phyloP scores from a whole-genome alignment of 2,113 vertebrate genomes.

The Lontra canadensis region DNA sequence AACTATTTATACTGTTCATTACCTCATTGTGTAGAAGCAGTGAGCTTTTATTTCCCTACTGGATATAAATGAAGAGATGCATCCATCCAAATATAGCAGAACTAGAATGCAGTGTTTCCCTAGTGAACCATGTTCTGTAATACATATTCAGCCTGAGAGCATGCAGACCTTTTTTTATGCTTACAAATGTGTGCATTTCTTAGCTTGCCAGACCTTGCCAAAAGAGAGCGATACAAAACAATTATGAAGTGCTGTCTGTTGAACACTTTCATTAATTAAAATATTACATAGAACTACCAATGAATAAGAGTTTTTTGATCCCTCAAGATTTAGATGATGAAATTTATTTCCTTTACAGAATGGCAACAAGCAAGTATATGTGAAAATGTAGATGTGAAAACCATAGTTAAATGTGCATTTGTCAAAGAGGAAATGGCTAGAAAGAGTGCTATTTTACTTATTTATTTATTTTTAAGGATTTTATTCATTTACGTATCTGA shows the following conservation, averaged over 20 bases:
- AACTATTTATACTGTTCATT: constrained; percentile 75
- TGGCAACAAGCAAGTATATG: background rate
- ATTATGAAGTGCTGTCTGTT: background rate
- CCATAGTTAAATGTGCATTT: background rate
- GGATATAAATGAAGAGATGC: constrained; percentile 63
- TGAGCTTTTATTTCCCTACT: constrained; percentile 66
- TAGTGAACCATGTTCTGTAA: constrained; percentile 33
- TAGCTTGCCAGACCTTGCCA: background rate
- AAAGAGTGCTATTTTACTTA: background rate
- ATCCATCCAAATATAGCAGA: constrained; percentile 57
- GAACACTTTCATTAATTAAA: background rate
- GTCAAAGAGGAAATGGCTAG: background rate
- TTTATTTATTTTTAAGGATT: background rate
- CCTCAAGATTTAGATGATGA: background rate
- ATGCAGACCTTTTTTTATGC: background rate
- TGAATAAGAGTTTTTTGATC: background rate
- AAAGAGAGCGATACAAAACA: background rate
- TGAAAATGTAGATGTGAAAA: background rate
- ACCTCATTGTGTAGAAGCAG: constrained; percentile 58
- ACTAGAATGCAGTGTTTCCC: background rate
- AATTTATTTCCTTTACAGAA: background rate
- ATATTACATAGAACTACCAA: background rate
- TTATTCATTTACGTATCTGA: background rate
- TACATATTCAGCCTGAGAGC: constrained; percentile 29
- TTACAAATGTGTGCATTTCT: background rate